phyloP scores from a whole-genome alignment of 53 echinoderm and acorn worm species.

The Holothuria leucospilota region DNA sequence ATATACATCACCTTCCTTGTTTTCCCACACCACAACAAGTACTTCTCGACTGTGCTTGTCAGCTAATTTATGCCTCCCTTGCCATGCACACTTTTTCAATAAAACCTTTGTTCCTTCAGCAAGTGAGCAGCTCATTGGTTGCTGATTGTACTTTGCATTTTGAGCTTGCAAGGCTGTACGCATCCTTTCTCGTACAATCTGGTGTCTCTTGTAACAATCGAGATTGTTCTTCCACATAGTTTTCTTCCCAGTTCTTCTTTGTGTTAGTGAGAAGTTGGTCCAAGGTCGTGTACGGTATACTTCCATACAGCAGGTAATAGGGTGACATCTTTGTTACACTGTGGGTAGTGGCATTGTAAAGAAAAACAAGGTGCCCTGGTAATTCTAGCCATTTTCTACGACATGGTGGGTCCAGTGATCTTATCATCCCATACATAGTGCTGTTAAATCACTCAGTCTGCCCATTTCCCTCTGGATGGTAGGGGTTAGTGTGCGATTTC shows the following conservation, averaged over 20 bases:
- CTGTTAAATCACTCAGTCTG: constrained; percentile 61
- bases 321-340: constrained; percentile 27
- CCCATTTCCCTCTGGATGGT: constrained; percentile 58
- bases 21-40: constrained; percentile 30
- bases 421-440: constrained; percentile 52
- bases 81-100: no score
- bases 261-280: constrained; percentile 52
- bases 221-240: constrained; percentile 41
- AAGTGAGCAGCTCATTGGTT: constrained; percentile 4
- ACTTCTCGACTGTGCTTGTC: constrained; percentile 9
- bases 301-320: constrained; percentile 40
- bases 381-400: constrained; percentile 48
- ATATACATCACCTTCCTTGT: constrained; percentile 43
- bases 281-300: constrained; percentile 43
- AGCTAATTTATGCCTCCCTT: constrained; percentile 45
- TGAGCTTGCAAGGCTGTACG: not conserved
- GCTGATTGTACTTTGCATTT: not conserved
- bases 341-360: constrained; percentile 52
- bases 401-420: constrained; percentile 27
- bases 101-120: constrained; percentile 31
- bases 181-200: constrained; percentile 35
- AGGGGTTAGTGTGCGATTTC: constrained; percentile 50
- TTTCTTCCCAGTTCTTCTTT: constrained; percentile 41
- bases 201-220: constrained; percentile 29
- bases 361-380: constrained; percentile 44